Evolutionary conservation across 2,113 vertebrate genomes (phyloP).

Genomic region (Etia nguti): DNA sequence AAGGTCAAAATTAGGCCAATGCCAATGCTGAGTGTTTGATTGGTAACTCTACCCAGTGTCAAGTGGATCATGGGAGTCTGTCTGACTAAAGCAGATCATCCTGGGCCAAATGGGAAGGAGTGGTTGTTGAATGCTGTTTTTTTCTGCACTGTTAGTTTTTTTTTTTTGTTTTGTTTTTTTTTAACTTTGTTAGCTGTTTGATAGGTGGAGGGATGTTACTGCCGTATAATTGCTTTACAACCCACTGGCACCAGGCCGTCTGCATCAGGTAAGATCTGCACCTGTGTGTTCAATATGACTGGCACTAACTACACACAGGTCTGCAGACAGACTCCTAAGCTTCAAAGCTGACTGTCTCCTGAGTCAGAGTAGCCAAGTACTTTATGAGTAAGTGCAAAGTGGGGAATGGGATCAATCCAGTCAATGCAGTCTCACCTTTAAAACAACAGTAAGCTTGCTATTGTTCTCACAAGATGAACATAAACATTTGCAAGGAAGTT

Average conservation of each 20-base stretch:
- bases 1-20: slow-evolving; percentile 22
- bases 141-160: not conserved
- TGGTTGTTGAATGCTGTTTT: slow-evolving; percentile 11
- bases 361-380: slow-evolving; percentile 4
- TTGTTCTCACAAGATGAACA: not conserved
- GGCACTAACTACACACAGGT: not conserved
- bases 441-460: not conserved
- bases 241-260: slow-evolving; percentile 69
- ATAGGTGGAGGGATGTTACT: slow-evolving; percentile 43
- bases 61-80: not conserved
- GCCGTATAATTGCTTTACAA: slow-evolving; percentile 63
- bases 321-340: not conserved
- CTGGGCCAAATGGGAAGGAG: not conserved
- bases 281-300: slow-evolving; percentile 38
- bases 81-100: slow-evolving; percentile 26
- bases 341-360: slow-evolving; percentile 6
- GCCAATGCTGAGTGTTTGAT: not conserved
- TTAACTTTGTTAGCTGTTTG: slow-evolving; percentile 40
- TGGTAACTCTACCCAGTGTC: slow-evolving; percentile 7
- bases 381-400: not conserved
- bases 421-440: not conserved
- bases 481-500: not conserved
- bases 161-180: not conserved
- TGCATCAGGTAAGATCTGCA: slow-evolving; percentile 59
- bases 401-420: not conserved